Evolutionary conservation across 2,113 vertebrate genomes (phyloP).

Genomic region (Gallinago paraguaiae): DNA sequence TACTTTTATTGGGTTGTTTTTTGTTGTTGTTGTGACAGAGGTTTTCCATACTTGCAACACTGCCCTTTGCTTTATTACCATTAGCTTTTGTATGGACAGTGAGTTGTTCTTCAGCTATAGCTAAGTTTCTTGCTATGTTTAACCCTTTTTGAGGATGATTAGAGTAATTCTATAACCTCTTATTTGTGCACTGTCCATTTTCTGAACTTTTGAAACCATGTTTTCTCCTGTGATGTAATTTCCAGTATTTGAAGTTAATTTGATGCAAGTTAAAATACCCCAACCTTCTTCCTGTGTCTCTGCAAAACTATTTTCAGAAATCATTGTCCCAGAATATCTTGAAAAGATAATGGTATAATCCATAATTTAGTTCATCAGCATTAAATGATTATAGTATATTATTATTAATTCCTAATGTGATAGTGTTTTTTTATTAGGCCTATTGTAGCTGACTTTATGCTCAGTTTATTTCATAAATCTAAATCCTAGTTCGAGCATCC

Average conservation of each 20-base stretch:
- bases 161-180: neutral
- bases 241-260: neutral
- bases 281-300: neutral
- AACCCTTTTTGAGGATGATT: neutral
- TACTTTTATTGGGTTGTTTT: neutral
- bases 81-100: neutral
- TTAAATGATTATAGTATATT: neutral
- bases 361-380: neutral
- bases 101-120: neutral
- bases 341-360: neutral
- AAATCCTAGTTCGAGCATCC: conserved; percentile 85
- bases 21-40: neutral
- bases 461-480: neutral
- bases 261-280: neutral
- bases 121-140: neutral
- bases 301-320: neutral
- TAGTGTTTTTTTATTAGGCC: neutral
- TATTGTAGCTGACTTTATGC: neutral
- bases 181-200: neutral
- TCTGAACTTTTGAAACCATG: neutral
- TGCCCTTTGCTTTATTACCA: neutral
- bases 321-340: neutral
- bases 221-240: neutral
- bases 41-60: neutral
- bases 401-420: neutral